Percentiles rank a stretch among this genome's conserved stretches.
Conservation (phyloP, 2,113 vertebrate species). For the Reinhardtius hippoglossoides region DNA sequence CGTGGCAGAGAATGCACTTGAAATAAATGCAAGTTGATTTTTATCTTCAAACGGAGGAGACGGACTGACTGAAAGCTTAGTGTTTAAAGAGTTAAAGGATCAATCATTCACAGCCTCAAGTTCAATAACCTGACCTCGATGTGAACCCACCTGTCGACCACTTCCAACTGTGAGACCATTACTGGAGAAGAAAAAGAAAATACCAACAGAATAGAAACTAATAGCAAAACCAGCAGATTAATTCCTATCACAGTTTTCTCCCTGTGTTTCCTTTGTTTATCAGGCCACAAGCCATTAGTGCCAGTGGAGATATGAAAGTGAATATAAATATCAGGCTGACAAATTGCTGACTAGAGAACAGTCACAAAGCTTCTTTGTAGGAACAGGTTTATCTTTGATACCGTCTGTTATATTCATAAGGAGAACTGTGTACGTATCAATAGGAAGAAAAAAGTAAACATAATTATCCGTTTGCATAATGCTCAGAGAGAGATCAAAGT, state of each 20-base stretch:
- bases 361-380: slow-evolving; percentile 64
- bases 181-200: neutral
- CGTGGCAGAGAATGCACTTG: slow-evolving; percentile 35
- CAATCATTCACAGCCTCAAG: slow-evolving; percentile 9
- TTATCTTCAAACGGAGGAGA: slow-evolving; percentile 58
- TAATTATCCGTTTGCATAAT: slow-evolving; percentile 76
- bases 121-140: slow-evolving; percentile 11
- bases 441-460: slow-evolving; percentile 66
- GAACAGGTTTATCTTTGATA: slow-evolving; percentile 76
- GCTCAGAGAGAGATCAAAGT: slow-evolving; percentile 68
- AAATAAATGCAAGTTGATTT: slow-evolving; percentile 42
- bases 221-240: neutral
- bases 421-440: slow-evolving; percentile 69
- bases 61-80: slow-evolving; percentile 13
- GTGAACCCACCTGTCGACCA: slow-evolving; percentile 56
- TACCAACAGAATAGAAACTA: neutral
- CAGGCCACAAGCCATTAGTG: slow-evolving; percentile 43
- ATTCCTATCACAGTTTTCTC: slow-evolving; percentile 3
- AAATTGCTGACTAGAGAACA: slow-evolving; percentile 73
- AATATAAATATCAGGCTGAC: slow-evolving; percentile 71
- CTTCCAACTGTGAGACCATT: slow-evolving; percentile 11
- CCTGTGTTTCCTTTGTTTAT: slow-evolving; percentile 35
- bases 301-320: slow-evolving; percentile 62
- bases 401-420: slow-evolving; percentile 49
- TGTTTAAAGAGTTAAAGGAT: slow-evolving; percentile 23